Conservation (phyloP, 64 coral and sea anemone species). For the Montipora sp. region DNA sequence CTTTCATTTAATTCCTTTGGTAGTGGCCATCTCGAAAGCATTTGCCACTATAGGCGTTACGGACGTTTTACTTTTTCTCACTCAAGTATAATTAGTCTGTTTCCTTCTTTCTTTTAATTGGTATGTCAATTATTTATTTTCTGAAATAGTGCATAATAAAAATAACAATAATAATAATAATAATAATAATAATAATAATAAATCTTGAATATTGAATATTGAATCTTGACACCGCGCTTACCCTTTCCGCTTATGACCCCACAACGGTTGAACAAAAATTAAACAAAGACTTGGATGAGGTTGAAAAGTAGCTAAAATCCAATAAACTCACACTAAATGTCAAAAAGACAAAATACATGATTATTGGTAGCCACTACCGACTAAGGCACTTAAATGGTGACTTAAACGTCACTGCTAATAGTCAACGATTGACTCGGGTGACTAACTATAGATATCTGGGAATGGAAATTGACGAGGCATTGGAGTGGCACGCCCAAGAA, state of each 20-base stretch:
- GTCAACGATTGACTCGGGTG: slow-evolving; percentile 32
- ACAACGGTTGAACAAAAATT: neutral
- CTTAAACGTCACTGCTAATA: slow-evolving; percentile 41
- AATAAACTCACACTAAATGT: slow-evolving; percentile 56
- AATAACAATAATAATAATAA: too few relatives aligned
- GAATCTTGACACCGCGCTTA: neutral
- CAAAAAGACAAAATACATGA: slow-evolving; percentile 43
- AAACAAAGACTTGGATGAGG: slow-evolving; percentile 21
- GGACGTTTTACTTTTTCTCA: too few relatives aligned
- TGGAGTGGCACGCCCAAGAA: slow-evolving; percentile 4
- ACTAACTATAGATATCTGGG: slow-evolving; percentile 39
- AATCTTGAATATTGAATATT: too few relatives aligned
- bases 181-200: too few relatives aligned
- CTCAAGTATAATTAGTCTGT: too few relatives aligned
- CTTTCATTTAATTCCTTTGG: too few relatives aligned
- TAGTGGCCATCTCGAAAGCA: too few relatives aligned
- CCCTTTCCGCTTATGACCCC: neutral
- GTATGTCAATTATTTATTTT: too few relatives aligned
- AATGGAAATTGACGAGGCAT: slow-evolving; percentile 4
- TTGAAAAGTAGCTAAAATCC: slow-evolving; percentile 30
- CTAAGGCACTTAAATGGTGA: slow-evolving; percentile 5
- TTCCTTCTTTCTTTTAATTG: too few relatives aligned
- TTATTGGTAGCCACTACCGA: slow-evolving; percentile 1
- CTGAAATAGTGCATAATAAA: too few relatives aligned
- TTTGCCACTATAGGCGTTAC: too few relatives aligned